Evolutionary conservation across 2,797 vertebrate species (phyloP), one percentile per base, ranked within the genome.

Genomic region (Thamnophis elegans): DNA sequence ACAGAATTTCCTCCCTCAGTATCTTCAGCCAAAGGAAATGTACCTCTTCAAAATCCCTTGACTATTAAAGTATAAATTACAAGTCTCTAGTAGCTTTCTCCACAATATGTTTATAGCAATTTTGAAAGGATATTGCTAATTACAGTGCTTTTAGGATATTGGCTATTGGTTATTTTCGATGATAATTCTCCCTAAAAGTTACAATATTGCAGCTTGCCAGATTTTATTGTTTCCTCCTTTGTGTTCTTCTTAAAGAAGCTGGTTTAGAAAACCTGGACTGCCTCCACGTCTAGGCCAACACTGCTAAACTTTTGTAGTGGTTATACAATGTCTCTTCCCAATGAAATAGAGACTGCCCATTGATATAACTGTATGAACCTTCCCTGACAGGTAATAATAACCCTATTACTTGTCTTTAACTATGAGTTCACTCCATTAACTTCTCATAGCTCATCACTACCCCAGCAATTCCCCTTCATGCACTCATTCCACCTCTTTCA

Each of bases 361-460:
- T 36, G 88, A 88, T 90, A 94, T 92, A 82, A 1, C 14, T 56
- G 0, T 2, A 4, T 47, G 0, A 0, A 90, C 89, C 78, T 90
- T 88, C 0, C 22, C 78, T 92, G 0, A 89, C 89, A 92, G 91
- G 86, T 93, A 73, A 62, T 85, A 90, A 42, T 85, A 82, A 82
- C 89, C 88, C 91, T 94, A 88, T 94, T 94, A 92, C 93, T 62
- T 89, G 89, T 90, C 59, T 91, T 73, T 93, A 93, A 93, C 92
- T 93, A 93, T 93, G 92, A 94, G 89, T 88, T 85, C 0, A 0
- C 91, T 90, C 56, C 32, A 92, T 89, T 92, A 91, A 91, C 92
- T 94, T 87, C 47, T 47, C 91, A 54, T 65, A 89, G 55, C 92
- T 87, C 60, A 91, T 92, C 78, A 91, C 78, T 94, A 88, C 54